Conservation (phyloP, 2,113 vertebrate genomes). For the Cyanoramphus novaezelandiae region DNA sequence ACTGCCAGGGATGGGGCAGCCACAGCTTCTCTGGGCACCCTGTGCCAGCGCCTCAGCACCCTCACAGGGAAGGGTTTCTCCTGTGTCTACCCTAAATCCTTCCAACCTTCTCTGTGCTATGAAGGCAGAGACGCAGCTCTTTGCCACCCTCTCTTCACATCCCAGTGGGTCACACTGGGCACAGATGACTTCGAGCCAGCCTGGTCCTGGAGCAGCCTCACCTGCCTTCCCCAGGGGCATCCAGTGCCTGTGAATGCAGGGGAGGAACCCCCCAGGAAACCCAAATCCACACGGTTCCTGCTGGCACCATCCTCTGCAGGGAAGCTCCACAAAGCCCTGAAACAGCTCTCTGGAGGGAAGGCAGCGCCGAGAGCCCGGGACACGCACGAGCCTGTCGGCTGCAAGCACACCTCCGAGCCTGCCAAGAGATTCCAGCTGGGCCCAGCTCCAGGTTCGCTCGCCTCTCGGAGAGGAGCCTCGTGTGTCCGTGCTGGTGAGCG, state of each 20-base stretch:
- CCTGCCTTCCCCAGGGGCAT: background rate
- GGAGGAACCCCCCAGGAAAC: background rate
- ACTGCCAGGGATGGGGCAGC: background rate
- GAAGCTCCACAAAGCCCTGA: background rate
- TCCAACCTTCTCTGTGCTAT: background rate
- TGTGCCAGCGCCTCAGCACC: background rate
- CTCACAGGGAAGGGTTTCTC: background rate
- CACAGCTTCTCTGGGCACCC: background rate
- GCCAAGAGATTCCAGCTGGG: slow-evolving; percentile 30
- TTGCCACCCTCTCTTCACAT: accelerated
- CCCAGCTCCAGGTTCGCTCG: background rate
- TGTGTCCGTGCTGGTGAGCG: slow-evolving; percentile 19
- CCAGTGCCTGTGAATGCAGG: accelerated
- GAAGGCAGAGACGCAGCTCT: background rate
- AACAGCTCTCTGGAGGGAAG: background rate
- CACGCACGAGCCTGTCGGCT: background rate
- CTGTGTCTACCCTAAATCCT: background rate
- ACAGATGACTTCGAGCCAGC: background rate
- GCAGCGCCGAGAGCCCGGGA: accelerated
- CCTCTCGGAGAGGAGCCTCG: slow-evolving; percentile 16
- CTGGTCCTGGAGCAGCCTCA: background rate
- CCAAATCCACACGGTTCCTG: background rate
- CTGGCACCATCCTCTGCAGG: accelerated
- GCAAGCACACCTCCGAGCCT: background rate
- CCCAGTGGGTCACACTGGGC: background rate